Evolutionary conservation across 2,113 vertebrate genomes (phyloP), one percentile per base, ranked within the genome.

Genomic region (Menura novaehollandiae): DNA sequence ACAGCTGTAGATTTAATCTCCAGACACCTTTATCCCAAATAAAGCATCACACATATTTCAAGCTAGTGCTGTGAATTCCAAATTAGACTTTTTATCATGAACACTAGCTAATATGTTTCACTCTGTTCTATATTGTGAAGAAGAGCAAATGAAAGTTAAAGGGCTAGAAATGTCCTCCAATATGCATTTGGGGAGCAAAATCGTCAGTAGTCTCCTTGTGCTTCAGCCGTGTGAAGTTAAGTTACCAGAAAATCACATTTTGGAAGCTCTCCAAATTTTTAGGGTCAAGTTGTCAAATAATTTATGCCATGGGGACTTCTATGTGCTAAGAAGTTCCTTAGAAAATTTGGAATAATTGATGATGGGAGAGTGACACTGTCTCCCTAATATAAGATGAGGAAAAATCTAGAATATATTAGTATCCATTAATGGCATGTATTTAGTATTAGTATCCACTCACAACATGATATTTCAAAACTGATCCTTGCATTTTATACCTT

Each of bases 31-130:
- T 91, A 59, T 64, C 56, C 68, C 10, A 30, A 87, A 75, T 74
- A 93, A 93, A 93, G 24, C 47, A 95, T 56, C 72, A 88, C 81
- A 90, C 10, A 11, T 77, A 83, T 80, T 95, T 93, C 68, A 88
- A 88, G 44, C 0, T 7, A 89, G 60, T 68, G 68, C 14, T 80
- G 63, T 74, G 75, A 94, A 92, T 90, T 94, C 43, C 67, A 88
- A 93, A 81, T 52, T 11, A 90, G 55, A 33, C 13, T 78, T 96
- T 88, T 85, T 84, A 59, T 68, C 32, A 75, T 52, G 72, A 92
- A 60, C n/a, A 20, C 17, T 37, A 74, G n/a, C 12, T 84, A 78
- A 72, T 78, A 74, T 43, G 27, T 60, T 85, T 93, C 55, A 52
- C 22, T 71, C 33, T 86, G 23, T 33, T 91, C 44, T 83, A 9